These are phyloP conservation scores for Pseudomyrmex concolor DNA, from an alignment of 1,140 invertebrate species.

Conservation along the genomic window DNA sequence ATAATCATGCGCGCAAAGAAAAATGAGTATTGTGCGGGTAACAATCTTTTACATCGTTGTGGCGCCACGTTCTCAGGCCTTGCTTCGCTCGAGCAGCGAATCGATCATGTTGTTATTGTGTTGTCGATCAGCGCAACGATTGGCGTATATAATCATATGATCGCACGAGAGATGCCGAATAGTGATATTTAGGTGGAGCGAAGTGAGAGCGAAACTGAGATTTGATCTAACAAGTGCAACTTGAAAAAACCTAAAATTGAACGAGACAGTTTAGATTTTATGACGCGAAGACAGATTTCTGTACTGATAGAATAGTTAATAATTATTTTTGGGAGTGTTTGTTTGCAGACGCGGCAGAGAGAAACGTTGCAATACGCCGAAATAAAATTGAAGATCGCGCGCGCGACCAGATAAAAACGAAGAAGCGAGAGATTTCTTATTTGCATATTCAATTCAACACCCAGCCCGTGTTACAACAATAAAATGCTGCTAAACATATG, in stretches of 20 bases:
- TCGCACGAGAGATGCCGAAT: neutral
- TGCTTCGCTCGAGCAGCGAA: conserved; percentile 3
- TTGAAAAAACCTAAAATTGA: neutral
- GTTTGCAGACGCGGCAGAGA: neutral
- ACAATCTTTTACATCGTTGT: conserved; percentile 36
- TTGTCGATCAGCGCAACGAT: conserved; percentile 7
- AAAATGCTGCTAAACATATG: conserved; percentile 81
- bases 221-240: neutral
- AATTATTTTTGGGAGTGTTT: too few species aligned
- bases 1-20: conserved; percentile 29
- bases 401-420: conserved; percentile 47
- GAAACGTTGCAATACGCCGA: conserved; percentile 28
- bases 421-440: conserved; percentile 64
- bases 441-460: conserved; percentile 79
- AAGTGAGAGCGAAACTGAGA: neutral
- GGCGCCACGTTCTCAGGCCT: conserved; percentile 11
- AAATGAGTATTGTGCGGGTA: conserved; percentile 34
- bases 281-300: too few species aligned
- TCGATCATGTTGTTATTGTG: conserved; percentile 50
- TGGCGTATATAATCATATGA: neutral
- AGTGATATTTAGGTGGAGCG: neutral
- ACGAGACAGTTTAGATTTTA: neutral
- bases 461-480: conserved; percentile 78
- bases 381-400: conserved; percentile 60
- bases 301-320: too few species aligned